Percentiles rank a stretch among this genome's conserved stretches.
phyloP scores from a whole-genome alignment of 2,797 vertebrate species.

The Sphenodon punctatus region DNA sequence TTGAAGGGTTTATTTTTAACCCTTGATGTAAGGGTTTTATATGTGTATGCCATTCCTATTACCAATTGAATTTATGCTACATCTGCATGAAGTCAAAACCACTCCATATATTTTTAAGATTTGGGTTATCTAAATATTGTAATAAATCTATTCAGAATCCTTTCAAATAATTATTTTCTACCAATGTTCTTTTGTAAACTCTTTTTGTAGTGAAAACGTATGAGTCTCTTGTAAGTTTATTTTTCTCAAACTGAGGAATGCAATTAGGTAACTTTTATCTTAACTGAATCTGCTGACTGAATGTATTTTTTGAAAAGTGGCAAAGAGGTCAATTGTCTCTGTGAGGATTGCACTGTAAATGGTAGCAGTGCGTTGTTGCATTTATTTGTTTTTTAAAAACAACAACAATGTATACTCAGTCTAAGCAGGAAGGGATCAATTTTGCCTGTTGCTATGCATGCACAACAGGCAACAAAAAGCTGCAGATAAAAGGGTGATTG shows the following conservation, averaged over 20 bases:
- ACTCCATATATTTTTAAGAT: conserved; percentile 50
- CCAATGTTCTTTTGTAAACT: conserved; percentile 50
- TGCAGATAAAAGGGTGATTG: neutral
- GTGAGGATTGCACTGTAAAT: neutral
- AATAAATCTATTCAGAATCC: conserved; percentile 42
- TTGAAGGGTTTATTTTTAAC: neutral
- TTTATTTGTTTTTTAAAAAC: neutral
- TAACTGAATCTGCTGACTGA: conserved; percentile 46
- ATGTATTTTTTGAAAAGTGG: conserved; percentile 11
- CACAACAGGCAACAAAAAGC: neutral
- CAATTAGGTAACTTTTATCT: conserved; percentile 55
- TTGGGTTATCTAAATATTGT: conserved; percentile 28
- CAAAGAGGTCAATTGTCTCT: neutral
- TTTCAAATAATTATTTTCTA: conserved; percentile 11
- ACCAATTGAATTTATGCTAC: neutral
- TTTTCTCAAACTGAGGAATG: conserved; percentile 53
- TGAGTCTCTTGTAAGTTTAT: conserved; percentile 38
- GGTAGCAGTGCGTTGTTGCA: neutral
- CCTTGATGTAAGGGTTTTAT: no score
- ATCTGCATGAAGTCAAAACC: conserved; percentile 15
- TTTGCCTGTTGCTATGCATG: neutral
- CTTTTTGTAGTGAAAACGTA: conserved; percentile 49
- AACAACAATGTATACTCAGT: neutral
- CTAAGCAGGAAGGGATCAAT: neutral
- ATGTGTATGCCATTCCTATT: neutral